phyloP scores from a whole-genome alignment of 2,797 vertebrate species.

The Sorex maritimensis region DNA sequence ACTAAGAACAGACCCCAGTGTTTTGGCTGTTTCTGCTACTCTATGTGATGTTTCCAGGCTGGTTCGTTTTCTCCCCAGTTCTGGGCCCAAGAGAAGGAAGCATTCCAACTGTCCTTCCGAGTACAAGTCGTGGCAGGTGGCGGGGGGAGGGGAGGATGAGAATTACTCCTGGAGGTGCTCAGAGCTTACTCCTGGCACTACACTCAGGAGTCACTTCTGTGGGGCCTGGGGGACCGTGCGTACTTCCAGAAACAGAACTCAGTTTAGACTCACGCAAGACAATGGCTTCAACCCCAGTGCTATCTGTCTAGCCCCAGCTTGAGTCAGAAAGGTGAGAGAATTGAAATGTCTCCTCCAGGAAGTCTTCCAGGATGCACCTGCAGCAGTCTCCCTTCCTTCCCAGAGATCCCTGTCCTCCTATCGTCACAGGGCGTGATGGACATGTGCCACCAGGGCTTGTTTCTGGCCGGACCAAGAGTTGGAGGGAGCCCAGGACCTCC shows the following conservation, averaged over 20 bases:
- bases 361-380: not conserved
- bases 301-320: not conserved
- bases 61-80: not conserved
- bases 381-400: not conserved
- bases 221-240: too few species aligned
- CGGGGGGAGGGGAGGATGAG: too few species aligned
- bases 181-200: too few species aligned
- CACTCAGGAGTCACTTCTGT: too few species aligned
- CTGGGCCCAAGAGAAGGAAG: not conserved
- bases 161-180: not conserved
- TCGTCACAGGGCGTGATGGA: not conserved
- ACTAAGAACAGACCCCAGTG: not conserved
- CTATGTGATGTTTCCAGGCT: not conserved
- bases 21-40: not conserved
- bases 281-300: too few species aligned
- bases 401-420: too few species aligned
- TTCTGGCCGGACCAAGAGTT: not conserved
- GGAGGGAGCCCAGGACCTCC: not conserved
- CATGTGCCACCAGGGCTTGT: not conserved
- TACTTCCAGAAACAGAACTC: too few species aligned
- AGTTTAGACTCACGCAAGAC: too few species aligned
- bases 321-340: not conserved
- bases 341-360: constrained; percentile 6
- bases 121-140: too few species aligned
- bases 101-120: not conserved